Percentiles rank a stretch among this genome's conserved stretches.
Evolutionary conservation across 2,888 invertebrate species (phyloP).

Genomic region (Diarsia brunnea): DNA sequence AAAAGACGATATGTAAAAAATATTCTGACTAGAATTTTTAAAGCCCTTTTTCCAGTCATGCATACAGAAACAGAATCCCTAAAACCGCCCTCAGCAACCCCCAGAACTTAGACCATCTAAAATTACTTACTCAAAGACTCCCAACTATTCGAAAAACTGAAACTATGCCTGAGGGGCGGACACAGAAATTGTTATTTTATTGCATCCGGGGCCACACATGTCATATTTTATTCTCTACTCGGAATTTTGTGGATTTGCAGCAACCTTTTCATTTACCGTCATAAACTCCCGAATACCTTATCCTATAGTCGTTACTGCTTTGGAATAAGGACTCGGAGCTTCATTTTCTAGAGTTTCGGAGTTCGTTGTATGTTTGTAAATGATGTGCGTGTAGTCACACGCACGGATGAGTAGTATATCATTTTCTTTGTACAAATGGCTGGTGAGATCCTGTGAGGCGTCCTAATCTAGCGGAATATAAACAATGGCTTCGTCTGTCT

Average conservation of each 20-base stretch:
- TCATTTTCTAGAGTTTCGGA: slow-evolving; percentile 45
- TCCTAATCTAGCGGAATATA: slow-evolving; percentile 87
- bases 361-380: slow-evolving; percentile 69
- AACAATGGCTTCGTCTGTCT: slow-evolving; percentile 78
- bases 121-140: slow-evolving; percentile 62
- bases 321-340: slow-evolving; percentile 53
- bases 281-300: slow-evolving; percentile 38
- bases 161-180: slow-evolving; percentile 81
- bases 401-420: slow-evolving; percentile 88
- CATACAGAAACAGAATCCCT: background rate
- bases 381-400: slow-evolving; percentile 81
- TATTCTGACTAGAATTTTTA: background rate
- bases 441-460: slow-evolving; percentile 81
- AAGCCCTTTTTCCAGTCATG: background rate
- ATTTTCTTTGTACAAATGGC: slow-evolving; percentile 88
- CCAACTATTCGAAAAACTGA: slow-evolving; percentile 76
- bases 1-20: no score
- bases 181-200: slow-evolving; percentile 90
- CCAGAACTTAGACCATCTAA: slow-evolving; percentile 56
- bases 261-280: slow-evolving; percentile 54
- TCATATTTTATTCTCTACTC: slow-evolving; percentile 86
- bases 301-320: slow-evolving; percentile 64
- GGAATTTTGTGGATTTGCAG: slow-evolving; percentile 67
- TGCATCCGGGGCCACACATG: slow-evolving; percentile 86
- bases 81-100: background rate